Conservation (phyloP, 1,140 invertebrate genomes). For the Zophobas atratus region DNA sequence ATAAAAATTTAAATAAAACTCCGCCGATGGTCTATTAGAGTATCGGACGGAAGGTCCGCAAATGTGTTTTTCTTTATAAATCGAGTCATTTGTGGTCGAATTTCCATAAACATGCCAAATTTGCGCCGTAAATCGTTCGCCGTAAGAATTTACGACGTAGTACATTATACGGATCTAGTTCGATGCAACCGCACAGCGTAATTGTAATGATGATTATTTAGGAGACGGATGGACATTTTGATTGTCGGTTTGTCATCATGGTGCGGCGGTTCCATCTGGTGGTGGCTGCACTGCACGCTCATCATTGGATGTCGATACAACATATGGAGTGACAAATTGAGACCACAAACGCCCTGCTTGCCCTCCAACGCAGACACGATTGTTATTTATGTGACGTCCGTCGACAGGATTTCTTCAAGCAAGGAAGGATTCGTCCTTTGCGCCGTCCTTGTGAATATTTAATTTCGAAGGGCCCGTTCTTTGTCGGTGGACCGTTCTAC, state of each 20-base stretch:
- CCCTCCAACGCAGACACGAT: conserved; percentile 2
- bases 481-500: not conserved
- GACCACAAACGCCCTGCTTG: conserved; percentile 38
- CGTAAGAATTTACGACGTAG: conserved; percentile 48
- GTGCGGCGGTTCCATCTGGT: conserved; percentile 28
- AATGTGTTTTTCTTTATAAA: conserved; percentile 48
- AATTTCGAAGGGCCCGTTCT: conserved; percentile 3
- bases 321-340: conserved; percentile 54
- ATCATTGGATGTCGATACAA: conserved; percentile 55
- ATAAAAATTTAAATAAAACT: conserved; percentile 43
- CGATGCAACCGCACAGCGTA: not conserved
- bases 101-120: conserved; percentile 54
- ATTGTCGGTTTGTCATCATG: conserved; percentile 32
- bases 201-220: conserved; percentile 29
- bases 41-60: conserved; percentile 26
- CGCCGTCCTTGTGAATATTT: conserved; percentile 13
- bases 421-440: not conserved
- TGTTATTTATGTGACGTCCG: conserved; percentile 23
- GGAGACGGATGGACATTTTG: conserved; percentile 19
- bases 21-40: conserved; percentile 3
- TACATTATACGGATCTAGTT: not conserved
- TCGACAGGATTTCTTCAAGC: conserved; percentile 1
- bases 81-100: conserved; percentile 20
- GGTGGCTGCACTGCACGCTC: conserved; percentile 43
- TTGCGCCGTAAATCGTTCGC: conserved; percentile 44